Conservation (phyloP, 1,140 invertebrate genomes). For the Orchesella cincta region DNA sequence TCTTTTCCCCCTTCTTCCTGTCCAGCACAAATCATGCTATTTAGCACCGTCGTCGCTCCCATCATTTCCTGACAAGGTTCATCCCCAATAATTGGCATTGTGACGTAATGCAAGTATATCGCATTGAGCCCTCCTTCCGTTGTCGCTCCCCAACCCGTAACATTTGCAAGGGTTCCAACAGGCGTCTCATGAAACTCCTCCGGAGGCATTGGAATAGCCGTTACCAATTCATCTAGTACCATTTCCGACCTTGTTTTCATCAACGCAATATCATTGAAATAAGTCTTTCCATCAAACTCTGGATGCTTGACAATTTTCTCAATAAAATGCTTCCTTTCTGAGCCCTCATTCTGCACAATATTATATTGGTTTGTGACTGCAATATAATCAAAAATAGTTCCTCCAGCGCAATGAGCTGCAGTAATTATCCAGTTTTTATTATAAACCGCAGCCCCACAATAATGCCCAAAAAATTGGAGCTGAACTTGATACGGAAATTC, state of each 20-base stretch:
- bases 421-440: constrained; percentile 32
- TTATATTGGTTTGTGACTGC: constrained; percentile 32
- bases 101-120: constrained; percentile 18
- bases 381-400: not conserved
- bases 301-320: constrained; percentile 31
- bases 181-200: not conserved
- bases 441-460: constrained; percentile 29
- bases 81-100: constrained; percentile 32
- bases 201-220: not conserved
- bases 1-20: constrained; percentile 58
- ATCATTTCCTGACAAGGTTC: not conserved
- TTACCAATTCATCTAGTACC: not conserved
- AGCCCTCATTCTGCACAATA: constrained; percentile 9
- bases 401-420: constrained; percentile 34
- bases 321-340: constrained; percentile 23
- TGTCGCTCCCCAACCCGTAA: constrained; percentile 28
- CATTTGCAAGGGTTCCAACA: not conserved
- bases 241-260: constrained; percentile 15
- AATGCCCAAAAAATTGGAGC: constrained; percentile 21
- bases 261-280: constrained; percentile 36
- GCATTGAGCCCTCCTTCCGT: constrained; percentile 24
- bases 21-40: constrained; percentile 56
- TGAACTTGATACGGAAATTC: too few species aligned
- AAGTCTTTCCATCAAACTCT: not conserved
- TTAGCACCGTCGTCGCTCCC: not conserved